Evolutionary conservation across 37 sponge, comb jelly and placozoan genomes (phyloP).

Genomic region (Bolinopsis microptera): DNA sequence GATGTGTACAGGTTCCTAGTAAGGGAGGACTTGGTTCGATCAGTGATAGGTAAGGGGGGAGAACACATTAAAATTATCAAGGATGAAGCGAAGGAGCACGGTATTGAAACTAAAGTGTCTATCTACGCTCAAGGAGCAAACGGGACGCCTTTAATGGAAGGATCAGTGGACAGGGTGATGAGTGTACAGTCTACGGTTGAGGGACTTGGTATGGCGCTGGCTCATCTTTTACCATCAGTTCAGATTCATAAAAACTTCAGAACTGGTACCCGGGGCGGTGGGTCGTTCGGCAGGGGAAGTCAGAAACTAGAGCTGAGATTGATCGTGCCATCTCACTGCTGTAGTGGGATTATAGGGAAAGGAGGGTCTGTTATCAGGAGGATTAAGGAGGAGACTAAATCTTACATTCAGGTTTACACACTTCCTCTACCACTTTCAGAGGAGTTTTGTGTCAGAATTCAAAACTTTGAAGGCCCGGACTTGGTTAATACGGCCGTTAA

Average conservation of each 20-base stretch:
- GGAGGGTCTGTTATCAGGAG: constrained; percentile 50
- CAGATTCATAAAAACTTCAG: constrained; percentile 16
- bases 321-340: constrained; percentile 58
- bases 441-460: constrained; percentile 53
- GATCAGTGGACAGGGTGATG: constrained; percentile 45
- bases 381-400: constrained; percentile 53
- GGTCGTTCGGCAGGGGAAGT: background rate
- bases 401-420: constrained; percentile 63
- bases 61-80: constrained; percentile 54
- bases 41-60: constrained; percentile 30
- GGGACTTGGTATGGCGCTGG: constrained; percentile 22
- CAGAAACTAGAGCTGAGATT: constrained; percentile 61
- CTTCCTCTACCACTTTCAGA: constrained; percentile 33
- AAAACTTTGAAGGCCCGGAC: constrained; percentile 44
- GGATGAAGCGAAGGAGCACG: constrained; percentile 41
- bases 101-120: constrained; percentile 56
- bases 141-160: constrained; percentile 42
- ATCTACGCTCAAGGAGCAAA: constrained; percentile 65
- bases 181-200: constrained; percentile 18
- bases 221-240: constrained; percentile 3
- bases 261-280: background rate
- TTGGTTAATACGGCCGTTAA: constrained; percentile 11
- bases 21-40: background rate
- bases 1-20: constrained; percentile 61
- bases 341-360: constrained; percentile 53